Evolutionary conservation across 1,140 invertebrate species (phyloP).

Genomic region (Lepidurus packardi): DNA sequence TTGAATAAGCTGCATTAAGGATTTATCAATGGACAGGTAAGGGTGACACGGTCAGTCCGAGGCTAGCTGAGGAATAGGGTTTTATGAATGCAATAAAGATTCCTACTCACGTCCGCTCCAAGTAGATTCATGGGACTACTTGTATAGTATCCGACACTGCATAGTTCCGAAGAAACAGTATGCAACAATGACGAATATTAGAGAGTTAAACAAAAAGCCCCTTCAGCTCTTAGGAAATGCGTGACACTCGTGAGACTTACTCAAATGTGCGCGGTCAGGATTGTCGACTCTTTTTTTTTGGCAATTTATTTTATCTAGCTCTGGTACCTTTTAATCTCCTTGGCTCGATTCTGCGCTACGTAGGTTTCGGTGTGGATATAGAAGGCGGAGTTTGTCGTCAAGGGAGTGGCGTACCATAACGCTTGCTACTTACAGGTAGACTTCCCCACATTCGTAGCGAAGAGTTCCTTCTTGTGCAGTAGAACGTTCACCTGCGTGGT

Average conservation of each 20-base stretch:
- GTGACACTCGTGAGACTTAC: too few relatives aligned
- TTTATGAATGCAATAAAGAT: conserved; percentile 5
- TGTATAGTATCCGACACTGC: too few relatives aligned
- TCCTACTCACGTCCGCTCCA: background rate
- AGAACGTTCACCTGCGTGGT: conserved; percentile 14
- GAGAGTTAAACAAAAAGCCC: too few relatives aligned
- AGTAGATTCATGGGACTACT: background rate
- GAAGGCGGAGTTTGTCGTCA: conserved; percentile 1
- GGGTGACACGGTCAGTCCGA: background rate
- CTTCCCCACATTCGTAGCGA: background rate
- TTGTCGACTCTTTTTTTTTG: background rate
- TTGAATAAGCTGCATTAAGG: background rate
- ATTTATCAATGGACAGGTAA: background rate
- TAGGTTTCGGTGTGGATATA: background rate
- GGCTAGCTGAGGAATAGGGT: background rate
- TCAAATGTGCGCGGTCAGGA: background rate
- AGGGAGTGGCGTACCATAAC: background rate
- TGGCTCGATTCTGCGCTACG: background rate
- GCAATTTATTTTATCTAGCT: background rate
- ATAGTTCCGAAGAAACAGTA: too few relatives aligned
- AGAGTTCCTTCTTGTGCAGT: conserved; percentile 1
- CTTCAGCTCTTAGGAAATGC: too few relatives aligned
- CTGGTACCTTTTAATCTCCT: background rate
- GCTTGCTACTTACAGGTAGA: conserved; percentile 4
- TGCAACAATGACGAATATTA: too few relatives aligned